Evolutionary conservation across 2,797 vertebrate genomes (phyloP).

Genomic region (Schizopygopsis malacanthus): DNA sequence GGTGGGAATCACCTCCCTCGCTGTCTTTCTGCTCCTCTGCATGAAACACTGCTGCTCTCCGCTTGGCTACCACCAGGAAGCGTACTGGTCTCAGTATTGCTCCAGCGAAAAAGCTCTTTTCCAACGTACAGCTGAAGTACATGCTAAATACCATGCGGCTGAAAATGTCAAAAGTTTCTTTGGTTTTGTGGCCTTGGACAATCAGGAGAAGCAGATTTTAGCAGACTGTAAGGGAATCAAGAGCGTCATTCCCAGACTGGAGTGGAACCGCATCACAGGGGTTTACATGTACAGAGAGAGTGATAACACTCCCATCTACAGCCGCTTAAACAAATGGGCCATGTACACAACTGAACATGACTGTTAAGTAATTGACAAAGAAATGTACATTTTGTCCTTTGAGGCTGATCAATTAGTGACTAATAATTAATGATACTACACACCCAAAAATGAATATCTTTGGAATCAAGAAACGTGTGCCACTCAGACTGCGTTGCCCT

Average conservation of each 20-base stretch:
- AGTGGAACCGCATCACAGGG: slow-evolving; percentile 90
- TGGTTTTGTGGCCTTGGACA: slow-evolving; percentile 86
- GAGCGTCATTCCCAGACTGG: slow-evolving; percentile 74
- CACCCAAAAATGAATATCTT: slow-evolving; percentile 16
- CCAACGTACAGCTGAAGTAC: slow-evolving; percentile 82
- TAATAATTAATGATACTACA: slow-evolving; percentile 23
- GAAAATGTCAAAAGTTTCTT: slow-evolving; percentile 86
- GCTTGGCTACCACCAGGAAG: slow-evolving; percentile 88
- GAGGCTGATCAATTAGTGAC: background rate
- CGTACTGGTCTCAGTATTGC: slow-evolving; percentile 89
- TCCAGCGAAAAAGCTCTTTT: slow-evolving; percentile 73
- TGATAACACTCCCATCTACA: slow-evolving; percentile 87
- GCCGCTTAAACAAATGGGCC: slow-evolving; percentile 92
- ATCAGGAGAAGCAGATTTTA: slow-evolving; percentile 80
- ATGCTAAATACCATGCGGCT: slow-evolving; percentile 85
- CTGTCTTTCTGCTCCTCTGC: slow-evolving; percentile 85
- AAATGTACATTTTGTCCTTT: background rate
- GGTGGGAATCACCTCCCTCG: slow-evolving; percentile 79
- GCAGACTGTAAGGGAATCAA: slow-evolving; percentile 39
- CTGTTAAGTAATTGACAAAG: background rate
- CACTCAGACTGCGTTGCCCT: background rate
- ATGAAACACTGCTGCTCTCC: slow-evolving; percentile 88
- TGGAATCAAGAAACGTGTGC: slow-evolving; percentile 10
- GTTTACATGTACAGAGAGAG: slow-evolving; percentile 91
- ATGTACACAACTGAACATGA: slow-evolving; percentile 15